Evolutionary conservation across 2,113 vertebrate species (phyloP).

Genomic region (Calidris pygmaea): DNA sequence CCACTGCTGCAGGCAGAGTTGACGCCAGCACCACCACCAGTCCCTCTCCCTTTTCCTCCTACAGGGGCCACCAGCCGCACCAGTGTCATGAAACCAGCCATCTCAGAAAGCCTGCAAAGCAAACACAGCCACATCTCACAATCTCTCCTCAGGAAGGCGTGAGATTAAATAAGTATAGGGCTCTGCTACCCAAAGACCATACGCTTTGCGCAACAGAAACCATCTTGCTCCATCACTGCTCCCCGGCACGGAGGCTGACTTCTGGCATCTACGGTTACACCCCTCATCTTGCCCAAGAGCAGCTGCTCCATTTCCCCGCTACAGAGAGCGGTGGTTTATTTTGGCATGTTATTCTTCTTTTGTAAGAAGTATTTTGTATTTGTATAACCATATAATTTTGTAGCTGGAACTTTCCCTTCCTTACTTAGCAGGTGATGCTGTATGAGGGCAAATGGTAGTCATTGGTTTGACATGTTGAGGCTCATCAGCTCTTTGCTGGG

Average conservation of each 20-base stretch:
- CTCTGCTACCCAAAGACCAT: neutral
- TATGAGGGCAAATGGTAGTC: neutral
- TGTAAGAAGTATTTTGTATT: slow-evolving; percentile 50
- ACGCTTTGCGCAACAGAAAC: slow-evolving; percentile 44
- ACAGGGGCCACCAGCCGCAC: neutral
- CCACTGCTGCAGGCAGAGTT: neutral
- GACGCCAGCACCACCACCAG: neutral
- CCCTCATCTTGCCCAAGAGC: slow-evolving; percentile 41
- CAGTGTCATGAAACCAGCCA: neutral
- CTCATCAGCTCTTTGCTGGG: slow-evolving; percentile 7
- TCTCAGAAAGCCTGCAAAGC: neutral
- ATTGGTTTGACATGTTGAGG: neutral
- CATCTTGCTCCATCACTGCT: neutral
- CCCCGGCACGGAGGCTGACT: neutral
- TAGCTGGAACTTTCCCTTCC: slow-evolving; percentile 58
- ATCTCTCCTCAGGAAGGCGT: neutral
- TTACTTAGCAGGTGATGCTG: slow-evolving; percentile 23
- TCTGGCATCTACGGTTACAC: neutral
- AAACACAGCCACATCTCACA: rapidly evolving
- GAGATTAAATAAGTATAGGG: no score
- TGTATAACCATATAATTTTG: slow-evolving; percentile 49
- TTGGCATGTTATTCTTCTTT: slow-evolving; percentile 47
- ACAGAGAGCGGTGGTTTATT: slow-evolving; percentile 23
- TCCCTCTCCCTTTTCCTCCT: neutral
- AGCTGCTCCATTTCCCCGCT: neutral